phyloP scores from a whole-genome alignment of 2,797 vertebrate genomes.

The Pseudochromis fuscus region DNA sequence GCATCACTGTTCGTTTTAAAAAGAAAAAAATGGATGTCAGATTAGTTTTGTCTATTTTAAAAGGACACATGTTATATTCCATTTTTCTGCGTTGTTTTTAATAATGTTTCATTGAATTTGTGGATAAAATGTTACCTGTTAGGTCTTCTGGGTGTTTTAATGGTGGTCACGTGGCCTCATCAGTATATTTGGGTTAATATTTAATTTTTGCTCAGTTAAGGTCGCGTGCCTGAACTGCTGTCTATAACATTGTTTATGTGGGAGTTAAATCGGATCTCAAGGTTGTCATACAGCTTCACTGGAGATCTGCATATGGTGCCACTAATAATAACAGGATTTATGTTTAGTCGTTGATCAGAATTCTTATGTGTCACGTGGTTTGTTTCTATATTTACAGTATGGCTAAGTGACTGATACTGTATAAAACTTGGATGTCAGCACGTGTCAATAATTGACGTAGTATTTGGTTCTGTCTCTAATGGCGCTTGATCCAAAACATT shows the following conservation, averaged over 20 bases:
- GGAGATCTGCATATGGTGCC: background rate
- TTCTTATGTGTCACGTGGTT: background rate
- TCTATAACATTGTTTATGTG: background rate
- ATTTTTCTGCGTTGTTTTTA: background rate
- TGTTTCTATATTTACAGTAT: background rate
- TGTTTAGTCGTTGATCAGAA: background rate
- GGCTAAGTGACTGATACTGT: background rate
- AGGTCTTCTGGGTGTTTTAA: background rate
- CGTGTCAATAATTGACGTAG: background rate
- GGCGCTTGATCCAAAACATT: too few relatives aligned
- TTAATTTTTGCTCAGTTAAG: background rate
- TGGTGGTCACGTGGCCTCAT: background rate
- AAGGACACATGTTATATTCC: background rate
- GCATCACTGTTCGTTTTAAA: background rate
- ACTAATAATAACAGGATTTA: background rate
- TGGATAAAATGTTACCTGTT: background rate
- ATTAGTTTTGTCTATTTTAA: background rate
- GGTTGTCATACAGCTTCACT: background rate
- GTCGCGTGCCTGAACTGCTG: background rate
- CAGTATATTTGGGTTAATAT: background rate
- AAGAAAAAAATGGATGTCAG: background rate
- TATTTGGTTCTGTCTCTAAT: too few relatives aligned
- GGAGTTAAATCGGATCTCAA: background rate
- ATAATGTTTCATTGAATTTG: background rate
- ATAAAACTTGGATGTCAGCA: background rate